Base-by-base conservation (phyloP, 1,140 invertebrate genomes). In the Scaptomyza montana region DNA sequence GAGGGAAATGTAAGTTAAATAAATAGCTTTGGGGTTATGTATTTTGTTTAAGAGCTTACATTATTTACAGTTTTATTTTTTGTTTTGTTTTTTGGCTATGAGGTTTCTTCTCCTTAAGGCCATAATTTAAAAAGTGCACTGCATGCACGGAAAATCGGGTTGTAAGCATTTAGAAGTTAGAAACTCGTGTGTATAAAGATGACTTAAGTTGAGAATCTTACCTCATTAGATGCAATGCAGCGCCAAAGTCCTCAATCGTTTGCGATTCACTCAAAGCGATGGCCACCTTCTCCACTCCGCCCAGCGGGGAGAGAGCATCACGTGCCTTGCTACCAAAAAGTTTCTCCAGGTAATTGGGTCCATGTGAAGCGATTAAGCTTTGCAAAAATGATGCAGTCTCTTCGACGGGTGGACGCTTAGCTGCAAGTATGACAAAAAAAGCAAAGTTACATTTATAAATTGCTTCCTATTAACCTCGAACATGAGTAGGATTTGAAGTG, bases 331-430 rank as follows among this genome's bases (percentile, higher is more conserved):
- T 96, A 56, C 98, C 98, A 85, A 99, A 99, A 30, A 99, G 93
- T 92, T 99, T 99, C 92, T 98, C 98, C 82, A 99, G 93, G 92
- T 98, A 99, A 93, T 99, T 98, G 69, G 98, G 97, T 74, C 98
- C 98, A 92, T 99, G 98, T 67, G 97, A 98, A 16, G 97, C 96
- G 65, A 99, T 93, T 65, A 99, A 93, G 7, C 97, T 98, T 90
- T 98, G 97, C 59, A 99, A 93, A 93, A 99, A 99, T 73, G 97
- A 98, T 28, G 97, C 96, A 4, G 98, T 99, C 92, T 99, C 98
- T 92, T 98, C 97, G 8, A 99, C 97, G 36, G 98, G 98, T 74
- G 98, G 98, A 87, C 98, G 94, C 92, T 98, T 98, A n/a, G 98
- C 98, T 98, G 77, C 49, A 82, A 80, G 50, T 69, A 36, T 12